phyloP scores from a whole-genome alignment of 35 echinoderm and acorn worm genomes.

The Stichopus chloronotus region DNA sequence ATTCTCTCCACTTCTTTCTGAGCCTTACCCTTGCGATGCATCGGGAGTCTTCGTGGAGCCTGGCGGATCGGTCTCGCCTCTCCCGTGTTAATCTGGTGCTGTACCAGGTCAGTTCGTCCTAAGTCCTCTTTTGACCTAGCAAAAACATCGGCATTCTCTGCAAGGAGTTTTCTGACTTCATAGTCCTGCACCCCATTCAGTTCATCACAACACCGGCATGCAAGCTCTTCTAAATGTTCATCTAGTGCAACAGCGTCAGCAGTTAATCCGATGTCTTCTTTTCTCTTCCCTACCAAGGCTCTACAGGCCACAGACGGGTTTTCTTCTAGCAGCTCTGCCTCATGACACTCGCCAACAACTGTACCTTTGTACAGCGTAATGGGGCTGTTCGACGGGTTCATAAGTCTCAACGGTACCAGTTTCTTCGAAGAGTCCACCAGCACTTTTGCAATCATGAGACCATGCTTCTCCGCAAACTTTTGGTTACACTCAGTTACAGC shows the following conservation, averaged over 20 bases:
- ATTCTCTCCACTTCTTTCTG: slow-evolving; percentile 33
- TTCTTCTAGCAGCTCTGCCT: not conserved
- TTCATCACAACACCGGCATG: not conserved
- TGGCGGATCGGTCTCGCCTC: slow-evolving; percentile 31
- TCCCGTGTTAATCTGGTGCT: not conserved
- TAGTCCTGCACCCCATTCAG: not conserved
- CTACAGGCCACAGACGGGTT: too few relatives aligned
- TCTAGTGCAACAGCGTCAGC: not conserved
- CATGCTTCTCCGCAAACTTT: slow-evolving; percentile 1
- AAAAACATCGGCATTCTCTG: slow-evolving; percentile 66
- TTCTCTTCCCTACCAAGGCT: not conserved
- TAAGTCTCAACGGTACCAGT: slow-evolving; percentile 20
- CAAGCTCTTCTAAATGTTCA: slow-evolving; percentile 45
- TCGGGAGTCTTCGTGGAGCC: slow-evolving; percentile 13
- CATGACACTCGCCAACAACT: not conserved
- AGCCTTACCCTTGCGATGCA: not conserved
- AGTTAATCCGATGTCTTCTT: not conserved
- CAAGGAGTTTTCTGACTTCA: slow-evolving; percentile 23
- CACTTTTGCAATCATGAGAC: slow-evolving; percentile 11
- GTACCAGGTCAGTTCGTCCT: not conserved
- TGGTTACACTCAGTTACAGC: not conserved
- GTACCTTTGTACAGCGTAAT: slow-evolving; percentile 23
- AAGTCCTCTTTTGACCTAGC: too few relatives aligned
- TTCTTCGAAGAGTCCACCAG: slow-evolving; percentile 10
- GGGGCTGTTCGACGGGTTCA: not conserved